Evolutionary conservation across 2,888 invertebrate genomes (phyloP), one percentile per base, ranked within the genome.

Genomic region (Mimachlamys varia): DNA sequence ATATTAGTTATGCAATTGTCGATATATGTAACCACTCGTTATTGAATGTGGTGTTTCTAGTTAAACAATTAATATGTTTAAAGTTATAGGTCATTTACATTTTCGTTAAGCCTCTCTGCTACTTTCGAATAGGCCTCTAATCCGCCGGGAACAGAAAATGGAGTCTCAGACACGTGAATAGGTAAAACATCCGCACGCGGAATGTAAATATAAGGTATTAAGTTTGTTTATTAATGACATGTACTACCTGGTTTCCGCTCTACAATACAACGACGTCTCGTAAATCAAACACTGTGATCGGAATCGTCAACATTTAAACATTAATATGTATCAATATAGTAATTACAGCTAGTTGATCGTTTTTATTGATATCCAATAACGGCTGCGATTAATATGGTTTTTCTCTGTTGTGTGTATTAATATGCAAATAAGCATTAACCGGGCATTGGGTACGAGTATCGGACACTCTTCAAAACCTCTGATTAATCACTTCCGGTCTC

Each of bases 381-480:
- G 10, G 12, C 76, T 76, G 76, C 33, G 2, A 62, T 19, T 62
- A 62, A 7, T 33, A 76, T 27, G 76, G 27, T 33, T 76, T 27
- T 76, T 76, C 33, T 27, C 76, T 76, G 27, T 7, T 15, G 27
- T 10, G 7, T 76, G 7, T 22, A 76, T 76, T 76, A 33, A 76
- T 76, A 76, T 76, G 76, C 10, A 76, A 76, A 76, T 76, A 76
- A 76, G 76, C n/a, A 58, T 53, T 53, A 53, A 10, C 17, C 62
- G 62, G 62, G 62, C 62, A 62, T 33, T 33, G 76, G 27, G 76
- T 76, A 76, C 27, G 27, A 76, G 76, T 33, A 33, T 7, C 12
- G 76, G 10, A 19, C 0, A 13, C 15, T 7, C 27, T 76, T 12
- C 33, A 76, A 76, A 76, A 27, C 76, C 27, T 33, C 27, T 2